A percentile compares a stretch with the other conserved stretches of the same genome.
phyloP scores from a whole-genome alignment of 2,888 invertebrate species.

The Drosophila mimetica region DNA sequence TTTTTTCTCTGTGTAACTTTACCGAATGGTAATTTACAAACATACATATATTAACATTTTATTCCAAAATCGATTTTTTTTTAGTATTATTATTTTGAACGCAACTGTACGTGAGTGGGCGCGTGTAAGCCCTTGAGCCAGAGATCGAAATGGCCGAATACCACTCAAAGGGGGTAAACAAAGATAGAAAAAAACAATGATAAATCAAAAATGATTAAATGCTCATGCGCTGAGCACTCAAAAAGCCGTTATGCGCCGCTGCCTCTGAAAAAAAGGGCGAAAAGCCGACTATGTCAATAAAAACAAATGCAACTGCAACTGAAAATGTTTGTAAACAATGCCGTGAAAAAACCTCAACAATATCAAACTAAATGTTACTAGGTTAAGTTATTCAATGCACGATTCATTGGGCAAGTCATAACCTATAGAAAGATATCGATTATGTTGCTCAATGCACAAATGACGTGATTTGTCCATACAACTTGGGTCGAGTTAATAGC shows the following conservation, averaged over 20 bases:
- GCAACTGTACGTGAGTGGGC: constrained; percentile 1
- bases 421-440: constrained; percentile 32
- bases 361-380: constrained; percentile 43
- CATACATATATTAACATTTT: too few species aligned
- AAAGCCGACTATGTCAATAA: constrained; percentile 60
- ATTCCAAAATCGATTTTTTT: too few species aligned
- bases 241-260: constrained; percentile 61
- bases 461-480: constrained; percentile 6
- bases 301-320: constrained; percentile 33
- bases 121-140: constrained; percentile 39
- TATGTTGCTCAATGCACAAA: constrained; percentile 25
- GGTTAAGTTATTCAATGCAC: constrained; percentile 34
- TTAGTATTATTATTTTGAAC: background rate
- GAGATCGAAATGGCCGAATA: constrained; percentile 9
- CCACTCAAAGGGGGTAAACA: constrained; percentile 35
- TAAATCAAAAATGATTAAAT: constrained; percentile 22
- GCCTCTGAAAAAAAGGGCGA: constrained; percentile 6
- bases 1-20: too few species aligned
- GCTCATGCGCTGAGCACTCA: constrained; percentile 34
- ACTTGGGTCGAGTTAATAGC: background rate
- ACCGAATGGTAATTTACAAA: too few species aligned
- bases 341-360: constrained; percentile 16
- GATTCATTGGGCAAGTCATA: constrained; percentile 34
- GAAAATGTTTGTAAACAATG: constrained; percentile 46
- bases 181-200: constrained; percentile 13